Conservation (phyloP, 2,113 vertebrate species). For the Euleptes europaea region DNA sequence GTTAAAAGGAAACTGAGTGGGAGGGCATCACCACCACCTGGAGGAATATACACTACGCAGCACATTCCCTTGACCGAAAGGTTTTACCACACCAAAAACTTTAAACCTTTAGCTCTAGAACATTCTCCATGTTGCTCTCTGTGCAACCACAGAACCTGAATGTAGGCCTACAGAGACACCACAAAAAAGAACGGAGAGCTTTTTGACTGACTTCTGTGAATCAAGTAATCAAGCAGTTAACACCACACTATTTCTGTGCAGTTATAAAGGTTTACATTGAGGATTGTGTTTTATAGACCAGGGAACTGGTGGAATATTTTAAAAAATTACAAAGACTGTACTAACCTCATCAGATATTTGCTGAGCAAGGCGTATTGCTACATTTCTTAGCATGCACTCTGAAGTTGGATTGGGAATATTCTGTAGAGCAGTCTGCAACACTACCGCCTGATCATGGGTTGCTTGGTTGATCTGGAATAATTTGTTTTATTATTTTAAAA, state of each 20-base stretch:
- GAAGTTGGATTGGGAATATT: conserved; percentile 99
- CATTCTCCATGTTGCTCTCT: too few species aligned
- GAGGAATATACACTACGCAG: too few species aligned
- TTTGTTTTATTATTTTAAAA: conserved; percentile 50
- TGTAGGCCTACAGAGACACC: too few species aligned
- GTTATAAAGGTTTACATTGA: neutral
- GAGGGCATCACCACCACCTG: too few species aligned
- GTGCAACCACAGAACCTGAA: too few species aligned
- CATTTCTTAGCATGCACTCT: conserved; percentile 98
- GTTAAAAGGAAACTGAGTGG: too few species aligned
- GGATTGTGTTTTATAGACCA: neutral
- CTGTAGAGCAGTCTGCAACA: conserved; percentile 96
- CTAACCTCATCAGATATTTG: conserved; percentile 98
- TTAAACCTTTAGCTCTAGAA: too few species aligned
- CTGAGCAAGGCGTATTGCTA: conserved; percentile 97
- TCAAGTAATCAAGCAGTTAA: neutral
- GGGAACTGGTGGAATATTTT: neutral
- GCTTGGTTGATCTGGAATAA: conserved; percentile 90
- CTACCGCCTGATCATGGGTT: conserved; percentile 97
- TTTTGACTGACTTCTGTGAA: neutral
- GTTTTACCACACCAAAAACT: too few species aligned
- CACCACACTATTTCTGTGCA: neutral
- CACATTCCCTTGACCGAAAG: too few species aligned
- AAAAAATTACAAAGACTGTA: conserved; percentile 39
- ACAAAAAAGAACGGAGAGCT: neutral